Evolutionary conservation across 2,888 invertebrate species (phyloP).

Genomic region (Sarcophaga subvicina): DNA sequence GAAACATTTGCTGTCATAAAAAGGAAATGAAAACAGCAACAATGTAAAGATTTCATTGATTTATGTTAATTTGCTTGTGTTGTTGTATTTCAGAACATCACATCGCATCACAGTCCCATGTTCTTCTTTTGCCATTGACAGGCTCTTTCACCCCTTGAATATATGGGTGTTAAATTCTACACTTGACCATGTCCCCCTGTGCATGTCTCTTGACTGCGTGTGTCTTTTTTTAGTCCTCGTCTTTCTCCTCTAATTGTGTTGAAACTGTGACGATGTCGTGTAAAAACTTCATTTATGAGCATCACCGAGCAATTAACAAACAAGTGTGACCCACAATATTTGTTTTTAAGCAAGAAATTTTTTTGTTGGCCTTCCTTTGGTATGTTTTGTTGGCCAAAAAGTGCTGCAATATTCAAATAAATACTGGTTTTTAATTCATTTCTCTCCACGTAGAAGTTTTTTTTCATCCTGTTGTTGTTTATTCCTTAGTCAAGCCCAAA

Average conservation of each 20-base stretch:
- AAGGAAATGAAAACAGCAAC: slow-evolving; percentile 22
- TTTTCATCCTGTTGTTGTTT: not conserved
- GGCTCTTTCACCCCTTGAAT: slow-evolving; percentile 50
- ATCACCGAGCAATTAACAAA: slow-evolving; percentile 57
- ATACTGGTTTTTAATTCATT: not conserved
- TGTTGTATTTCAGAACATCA: not conserved
- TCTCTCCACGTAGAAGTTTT: not conserved
- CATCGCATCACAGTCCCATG: not conserved
- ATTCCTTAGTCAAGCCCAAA: slow-evolving; percentile 53
- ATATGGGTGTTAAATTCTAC: slow-evolving; percentile 67
- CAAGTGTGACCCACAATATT: slow-evolving; percentile 61
- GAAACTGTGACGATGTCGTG: slow-evolving; percentile 15
- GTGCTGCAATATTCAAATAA: not conserved
- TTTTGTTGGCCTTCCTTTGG: not conserved
- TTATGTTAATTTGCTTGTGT: slow-evolving; percentile 58
- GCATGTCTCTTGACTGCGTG: not conserved
- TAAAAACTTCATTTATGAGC: slow-evolving; percentile 63
- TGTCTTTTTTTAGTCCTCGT: not conserved
- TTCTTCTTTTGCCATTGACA: not conserved
- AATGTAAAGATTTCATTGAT: slow-evolving; percentile 64
- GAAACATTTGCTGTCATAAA: slow-evolving; percentile 29
- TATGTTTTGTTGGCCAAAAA: not conserved
- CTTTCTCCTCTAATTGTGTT: not conserved
- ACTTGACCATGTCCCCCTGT: slow-evolving; percentile 37
- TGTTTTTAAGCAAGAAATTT: not conserved